phyloP scores from a whole-genome alignment of 2,888 invertebrate species.

The Empis livida region DNA sequence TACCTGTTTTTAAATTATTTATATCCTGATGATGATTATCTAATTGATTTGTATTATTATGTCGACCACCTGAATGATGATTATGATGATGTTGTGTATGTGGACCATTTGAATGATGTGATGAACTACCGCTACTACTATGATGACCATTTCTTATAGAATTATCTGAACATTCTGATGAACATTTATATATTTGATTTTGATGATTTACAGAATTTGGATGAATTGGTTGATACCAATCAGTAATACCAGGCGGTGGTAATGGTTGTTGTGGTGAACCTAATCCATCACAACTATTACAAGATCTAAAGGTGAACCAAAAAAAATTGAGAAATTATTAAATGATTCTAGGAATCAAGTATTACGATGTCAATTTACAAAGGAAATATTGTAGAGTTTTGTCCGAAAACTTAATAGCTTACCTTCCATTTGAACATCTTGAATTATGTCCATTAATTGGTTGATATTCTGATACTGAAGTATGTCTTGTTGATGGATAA shows the following conservation, averaged over 20 bases:
- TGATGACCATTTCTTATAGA: slow-evolving; percentile 17
- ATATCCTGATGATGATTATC: slow-evolving; percentile 12
- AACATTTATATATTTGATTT: slow-evolving; percentile 34
- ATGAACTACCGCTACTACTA: neutral
- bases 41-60: no score
- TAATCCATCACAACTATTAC: slow-evolving; percentile 35
- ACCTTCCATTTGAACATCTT: slow-evolving; percentile 31
- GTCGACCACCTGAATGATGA: slow-evolving; percentile 6
- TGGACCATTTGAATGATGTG: slow-evolving; percentile 11
- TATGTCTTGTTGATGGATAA: slow-evolving; percentile 33
- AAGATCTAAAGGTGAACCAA: slow-evolving; percentile 19
- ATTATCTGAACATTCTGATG: slow-evolving; percentile 37
- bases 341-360: no score
- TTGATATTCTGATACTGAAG: slow-evolving; percentile 34
- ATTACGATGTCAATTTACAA: no score
- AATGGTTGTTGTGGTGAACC: slow-evolving; percentile 33
- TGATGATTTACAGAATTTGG: slow-evolving; percentile 28
- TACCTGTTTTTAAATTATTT: slow-evolving; percentile 17
- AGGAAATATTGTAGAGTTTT: no score
- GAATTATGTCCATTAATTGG: slow-evolving; percentile 28
- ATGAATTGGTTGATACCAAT: slow-evolving; percentile 33
- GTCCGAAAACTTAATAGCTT: no score
- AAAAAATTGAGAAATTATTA: neutral
- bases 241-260: slow-evolving; percentile 22
- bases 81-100: slow-evolving; percentile 9